Evolutionary conservation across 2,888 invertebrate species (phyloP), one percentile per base, ranked within the genome.

Genomic region (Pseudeuparius sepicola): DNA sequence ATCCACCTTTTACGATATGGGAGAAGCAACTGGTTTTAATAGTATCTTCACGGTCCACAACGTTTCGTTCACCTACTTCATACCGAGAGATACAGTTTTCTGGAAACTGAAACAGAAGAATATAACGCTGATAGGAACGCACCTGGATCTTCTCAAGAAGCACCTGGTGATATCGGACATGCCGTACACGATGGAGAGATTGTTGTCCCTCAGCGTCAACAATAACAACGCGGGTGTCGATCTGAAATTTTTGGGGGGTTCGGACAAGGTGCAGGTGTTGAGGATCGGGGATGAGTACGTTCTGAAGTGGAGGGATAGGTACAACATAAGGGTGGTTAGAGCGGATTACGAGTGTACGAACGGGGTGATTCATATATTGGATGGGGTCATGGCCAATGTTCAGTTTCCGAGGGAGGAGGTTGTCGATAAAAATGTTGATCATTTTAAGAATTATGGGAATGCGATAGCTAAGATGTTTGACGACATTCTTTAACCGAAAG

Each of bases 271-370:
- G 4, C 38, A 43, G 12, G 48, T 54, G 4, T 31, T 45, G 2
- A 37, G 49, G 23, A 46, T 45, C 11, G 45, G 50, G 12, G 50
- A 43, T 3, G 40, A 39, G 1, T 54, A 50, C 34, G 51, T 45
- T 30, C 44, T 60, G 4, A 44, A 45, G 18, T 58, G 56, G 53
- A 39, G 52, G 4, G 78, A 78, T 37, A 75, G 75, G 55, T 75
- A 75, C 69, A n/a, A n/a, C n/a, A 80, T 89, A 46, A 75, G 76
- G 50, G 82, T 92, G 27, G 73, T 79, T 57, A 76, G 90, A 42
- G 81, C 92, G 2, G 88, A 94, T 61, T 88, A 93, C 10, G 83
- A 87, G 51, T 93, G 93, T 60, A 89, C 84, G 59, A 90, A 94
- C 60, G 94, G 94, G 23, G 81, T 90, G 47, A 87, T 94, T 45